These are phyloP conservation scores for Aptenodytes forsteri DNA, from an alignment of 2,113 vertebrate species.

Conservation along the genomic window DNA sequence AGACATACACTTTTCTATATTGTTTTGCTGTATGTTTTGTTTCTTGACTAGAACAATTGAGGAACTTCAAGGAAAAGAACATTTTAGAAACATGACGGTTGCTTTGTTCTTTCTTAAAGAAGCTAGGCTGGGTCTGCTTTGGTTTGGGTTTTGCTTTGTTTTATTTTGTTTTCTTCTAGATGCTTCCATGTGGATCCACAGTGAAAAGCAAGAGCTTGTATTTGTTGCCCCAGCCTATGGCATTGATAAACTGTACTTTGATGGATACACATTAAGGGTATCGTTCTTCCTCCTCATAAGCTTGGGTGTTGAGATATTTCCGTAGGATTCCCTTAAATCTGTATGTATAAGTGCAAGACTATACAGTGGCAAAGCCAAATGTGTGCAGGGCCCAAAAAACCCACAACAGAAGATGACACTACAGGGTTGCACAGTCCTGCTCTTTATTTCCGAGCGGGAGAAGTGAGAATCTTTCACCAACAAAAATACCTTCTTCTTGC, in stretches of 20 bases:
- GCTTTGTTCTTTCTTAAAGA: neutral
- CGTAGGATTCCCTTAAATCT: neutral
- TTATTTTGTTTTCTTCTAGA: neutral
- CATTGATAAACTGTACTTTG: constrained; percentile 28
- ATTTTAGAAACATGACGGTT: neutral
- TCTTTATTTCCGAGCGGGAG: neutral
- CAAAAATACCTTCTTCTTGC: neutral
- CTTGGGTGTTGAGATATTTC: neutral
- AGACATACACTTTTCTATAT: neutral
- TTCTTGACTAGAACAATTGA: neutral
- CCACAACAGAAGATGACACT: neutral
- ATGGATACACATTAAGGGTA: constrained; percentile 44
- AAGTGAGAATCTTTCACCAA: neutral
- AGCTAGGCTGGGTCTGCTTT: neutral
- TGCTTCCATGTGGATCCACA: neutral
- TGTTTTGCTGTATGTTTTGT: neutral
- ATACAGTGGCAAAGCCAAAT: neutral
- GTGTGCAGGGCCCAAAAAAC: neutral
- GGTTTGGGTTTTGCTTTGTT: neutral
- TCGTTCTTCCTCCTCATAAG: neutral
- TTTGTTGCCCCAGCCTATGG: neutral
- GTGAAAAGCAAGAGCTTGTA: constrained; percentile 17
- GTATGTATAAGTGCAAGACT: neutral
- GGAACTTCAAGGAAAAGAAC: neutral
- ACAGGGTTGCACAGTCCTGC: neutral